Base-by-base conservation (phyloP, 1,140 invertebrate species). In the Drosophila biarmipes region DNA sequence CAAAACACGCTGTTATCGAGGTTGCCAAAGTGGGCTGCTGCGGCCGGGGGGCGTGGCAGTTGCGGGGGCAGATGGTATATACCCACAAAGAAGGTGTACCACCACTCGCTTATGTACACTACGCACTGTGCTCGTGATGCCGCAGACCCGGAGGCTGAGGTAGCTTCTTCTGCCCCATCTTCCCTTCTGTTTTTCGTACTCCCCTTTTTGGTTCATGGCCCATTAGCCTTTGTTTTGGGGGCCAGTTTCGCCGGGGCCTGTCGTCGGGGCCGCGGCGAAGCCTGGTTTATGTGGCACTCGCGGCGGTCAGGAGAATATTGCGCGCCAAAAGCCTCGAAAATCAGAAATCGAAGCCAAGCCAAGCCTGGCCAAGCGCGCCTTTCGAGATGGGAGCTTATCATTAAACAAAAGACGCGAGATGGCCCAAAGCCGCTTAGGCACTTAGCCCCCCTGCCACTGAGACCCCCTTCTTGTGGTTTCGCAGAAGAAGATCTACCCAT, bases 1-100 rank as follows among this genome's bases (percentile, higher is more conserved):
- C 34, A 45, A 54, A 78, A 78, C 61, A 85, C 68, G 80, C 73
- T 80, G 76, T 63, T 84, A 85, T 84, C 80, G 80, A 85, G 80
- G 76, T 85, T 82, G 80, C 73, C 53, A 72, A 51, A 43, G 29
- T 35, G 35, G 51, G 8, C 17, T 42, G 27, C 2, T 7, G n/a
- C 35, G 24, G 31, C 0, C n/a, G 34, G 40, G 37, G 10, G 27
- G 14, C 48, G 52, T 11, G 6, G 35, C 40, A 12, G 40, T 21
- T 27, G 57, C 35, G 64, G 40, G 27, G 53, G 49, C 54, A 15
- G 55, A 45, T 24, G 24, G 24, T 24, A 24, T 24, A 24, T 24
- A 62, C 17, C 52, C 48, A 38, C 29, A 34, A 5, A 48, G 7
- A 17, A 15, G 2, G 46, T 14, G 27, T 6, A 24, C 8, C 15